phyloP scores from a whole-genome alignment of 2,888 invertebrate genomes.

The Micoletzkya japonica region DNA sequence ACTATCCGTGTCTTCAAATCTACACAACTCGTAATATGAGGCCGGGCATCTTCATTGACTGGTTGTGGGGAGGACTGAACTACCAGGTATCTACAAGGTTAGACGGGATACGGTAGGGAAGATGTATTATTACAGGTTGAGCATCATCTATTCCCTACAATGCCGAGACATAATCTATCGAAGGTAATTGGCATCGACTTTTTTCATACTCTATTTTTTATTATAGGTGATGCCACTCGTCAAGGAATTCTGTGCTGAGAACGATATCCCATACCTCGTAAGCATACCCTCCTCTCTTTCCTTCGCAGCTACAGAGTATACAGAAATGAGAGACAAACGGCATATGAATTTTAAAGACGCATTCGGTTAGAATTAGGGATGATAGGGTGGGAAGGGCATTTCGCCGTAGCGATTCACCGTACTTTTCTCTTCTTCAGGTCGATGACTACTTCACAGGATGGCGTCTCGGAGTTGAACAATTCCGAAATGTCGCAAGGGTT shows the following conservation, averaged over 20 bases:
- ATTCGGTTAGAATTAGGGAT: background rate
- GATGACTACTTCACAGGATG: constrained; percentile 63
- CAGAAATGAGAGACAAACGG: background rate
- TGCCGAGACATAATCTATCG: constrained; percentile 59
- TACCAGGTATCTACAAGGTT: constrained; percentile 40
- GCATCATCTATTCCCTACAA: constrained; percentile 61
- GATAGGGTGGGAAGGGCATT: background rate
- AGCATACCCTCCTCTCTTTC: background rate
- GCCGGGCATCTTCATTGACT: constrained; percentile 54
- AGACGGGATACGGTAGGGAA: background rate
- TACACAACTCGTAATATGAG: constrained; percentile 62
- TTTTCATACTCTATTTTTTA: background rate
- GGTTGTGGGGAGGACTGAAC: constrained; percentile 62
- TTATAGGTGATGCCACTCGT: constrained; percentile 57
- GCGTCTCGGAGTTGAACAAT: constrained; percentile 50
- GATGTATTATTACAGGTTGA: constrained; percentile 48
- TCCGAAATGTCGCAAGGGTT: constrained; percentile 54
- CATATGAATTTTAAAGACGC: background rate
- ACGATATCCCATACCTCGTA: constrained; percentile 61
- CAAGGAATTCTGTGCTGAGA: constrained; percentile 55
- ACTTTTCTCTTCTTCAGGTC: background rate
- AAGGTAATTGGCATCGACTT: constrained; percentile 34
- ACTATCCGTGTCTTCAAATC: constrained; percentile 60
- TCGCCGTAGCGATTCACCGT: background rate
- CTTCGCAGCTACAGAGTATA: background rate